Evolutionary conservation across 2,888 invertebrate species (phyloP), one percentile per base, ranked within the genome.

Genomic region (Resseliella maxima): DNA sequence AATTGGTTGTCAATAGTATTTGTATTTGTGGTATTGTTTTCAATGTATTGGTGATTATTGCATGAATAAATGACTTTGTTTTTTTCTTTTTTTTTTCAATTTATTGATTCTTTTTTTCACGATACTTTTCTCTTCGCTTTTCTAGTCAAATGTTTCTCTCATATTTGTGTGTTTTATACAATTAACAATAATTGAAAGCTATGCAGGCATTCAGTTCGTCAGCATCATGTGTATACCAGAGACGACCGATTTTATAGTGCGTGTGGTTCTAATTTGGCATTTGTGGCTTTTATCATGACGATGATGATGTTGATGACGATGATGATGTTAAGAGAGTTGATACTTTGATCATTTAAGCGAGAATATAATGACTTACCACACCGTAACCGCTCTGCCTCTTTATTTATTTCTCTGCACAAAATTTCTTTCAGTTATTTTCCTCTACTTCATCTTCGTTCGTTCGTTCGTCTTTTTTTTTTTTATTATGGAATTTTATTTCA

Each of bases 281-380:
- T 72, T 72, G 72, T 72, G 72, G 72, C 72, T 72, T 72, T 15
- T n/a, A n/a, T n/a, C n/a, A n/a, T n/a, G n/a, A n/a, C n/a, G n/a
- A 59, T 59, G 24, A 12, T 27, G 24, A 59, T 59, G 59, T 31
- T 72, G 31, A 72, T 27, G 59, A 59, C 15, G 72, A 72, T n/a
- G 72, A n/a, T 15, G 72, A 72, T 72, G 72, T 72, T 72, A 72
- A 72, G 35, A 35, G 72, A 72, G 72, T 72, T 72, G 72, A 72
- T 72, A 72, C 72, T 72, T 72, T 72, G 72, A 72, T 72, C 27
- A 72, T 72, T 72, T 72, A 72, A 72, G 72, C 72, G 72, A 72
- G 35, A 72, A 72, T 72, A 35, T 72, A 72, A 72, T 72, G 72
- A 72, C 72, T 31, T 31, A 72, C 72, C 72, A 31, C 72, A 31